A percentile compares a stretch with the other conserved stretches of the same genome.
Conservation (phyloP, 1,140 invertebrate species). For the Drosophila sechellia region DNA sequence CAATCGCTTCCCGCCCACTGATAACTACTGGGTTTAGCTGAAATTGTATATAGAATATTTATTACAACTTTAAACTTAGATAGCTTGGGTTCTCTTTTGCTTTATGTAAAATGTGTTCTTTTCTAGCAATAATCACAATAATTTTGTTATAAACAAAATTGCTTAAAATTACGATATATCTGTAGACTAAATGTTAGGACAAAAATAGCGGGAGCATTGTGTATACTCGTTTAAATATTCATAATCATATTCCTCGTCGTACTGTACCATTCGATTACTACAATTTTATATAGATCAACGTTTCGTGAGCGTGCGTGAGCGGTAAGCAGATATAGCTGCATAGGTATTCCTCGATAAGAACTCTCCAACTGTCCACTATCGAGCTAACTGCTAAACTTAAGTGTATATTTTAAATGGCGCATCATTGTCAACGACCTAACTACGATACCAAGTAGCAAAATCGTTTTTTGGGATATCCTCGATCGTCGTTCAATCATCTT, state of each 20-base stretch:
- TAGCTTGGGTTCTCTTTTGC: slow-evolving; percentile 67
- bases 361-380: slow-evolving; percentile 31
- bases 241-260: slow-evolving; percentile 35
- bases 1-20: neutral
- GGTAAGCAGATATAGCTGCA: slow-evolving; percentile 31
- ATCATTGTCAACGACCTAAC: slow-evolving; percentile 70
- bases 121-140: slow-evolving; percentile 83
- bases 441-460: slow-evolving; percentile 52
- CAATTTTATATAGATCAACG: slow-evolving; percentile 68
- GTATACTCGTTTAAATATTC: slow-evolving; percentile 50
- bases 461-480: slow-evolving; percentile 25
- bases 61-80: slow-evolving; percentile 80
- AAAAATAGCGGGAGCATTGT: slow-evolving; percentile 77
- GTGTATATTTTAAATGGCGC: slow-evolving; percentile 78
- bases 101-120: slow-evolving; percentile 82
- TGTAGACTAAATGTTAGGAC: slow-evolving; percentile 80
- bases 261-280: slow-evolving; percentile 71
- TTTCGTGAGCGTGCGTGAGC: slow-evolving; percentile 58
- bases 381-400: slow-evolving; percentile 70
- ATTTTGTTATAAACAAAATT: slow-evolving; percentile 83
- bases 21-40: slow-evolving; percentile 10
- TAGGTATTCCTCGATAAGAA: slow-evolving; percentile 36
- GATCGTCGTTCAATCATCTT: slow-evolving; percentile 47
- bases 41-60: slow-evolving; percentile 69
- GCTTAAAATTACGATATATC: slow-evolving; percentile 77